phyloP scores from a whole-genome alignment of 2,113 vertebrate genomes.

The Mola mola region DNA sequence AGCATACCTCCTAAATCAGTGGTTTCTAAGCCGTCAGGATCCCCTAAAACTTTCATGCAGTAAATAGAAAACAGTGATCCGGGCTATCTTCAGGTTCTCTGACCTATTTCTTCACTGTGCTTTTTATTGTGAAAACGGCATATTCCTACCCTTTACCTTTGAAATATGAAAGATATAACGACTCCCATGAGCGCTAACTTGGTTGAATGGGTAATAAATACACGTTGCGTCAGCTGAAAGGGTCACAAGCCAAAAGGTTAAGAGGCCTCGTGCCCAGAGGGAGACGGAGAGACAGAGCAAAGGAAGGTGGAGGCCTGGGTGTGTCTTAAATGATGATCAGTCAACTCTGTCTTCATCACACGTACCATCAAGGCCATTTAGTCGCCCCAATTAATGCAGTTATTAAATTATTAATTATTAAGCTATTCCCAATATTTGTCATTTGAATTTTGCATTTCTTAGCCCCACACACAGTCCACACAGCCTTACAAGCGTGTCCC shows the following conservation, averaged over 20 bases:
- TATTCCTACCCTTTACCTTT: neutral
- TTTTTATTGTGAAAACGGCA: neutral
- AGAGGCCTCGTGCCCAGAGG: conserved; percentile 24
- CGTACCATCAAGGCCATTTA: conserved; percentile 4
- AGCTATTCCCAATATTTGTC: conserved; percentile 7
- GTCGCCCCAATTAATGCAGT: too few species aligned
- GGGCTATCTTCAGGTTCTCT: neutral
- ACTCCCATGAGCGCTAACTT: neutral
- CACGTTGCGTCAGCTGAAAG: neutral
- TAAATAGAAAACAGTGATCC: too few species aligned
- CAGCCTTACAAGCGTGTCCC: conserved; percentile 39
- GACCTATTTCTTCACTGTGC: neutral
- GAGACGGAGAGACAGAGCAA: conserved; percentile 26
- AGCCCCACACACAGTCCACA: conserved; percentile 12
- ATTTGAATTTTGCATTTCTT: conserved; percentile 36
- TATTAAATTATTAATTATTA: too few species aligned
- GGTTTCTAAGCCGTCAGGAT: neutral
- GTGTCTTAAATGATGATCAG: conserved; percentile 5
- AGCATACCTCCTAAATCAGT: neutral
- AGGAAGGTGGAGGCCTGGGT: neutral
- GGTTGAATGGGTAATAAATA: neutral
- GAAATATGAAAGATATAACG: neutral
- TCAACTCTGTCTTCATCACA: conserved; percentile 12
- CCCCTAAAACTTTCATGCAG: too few species aligned
- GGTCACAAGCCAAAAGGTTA: neutral